Evolutionary conservation across 2,888 invertebrate genomes (phyloP).

Genomic region (Hypena proboscidalis): DNA sequence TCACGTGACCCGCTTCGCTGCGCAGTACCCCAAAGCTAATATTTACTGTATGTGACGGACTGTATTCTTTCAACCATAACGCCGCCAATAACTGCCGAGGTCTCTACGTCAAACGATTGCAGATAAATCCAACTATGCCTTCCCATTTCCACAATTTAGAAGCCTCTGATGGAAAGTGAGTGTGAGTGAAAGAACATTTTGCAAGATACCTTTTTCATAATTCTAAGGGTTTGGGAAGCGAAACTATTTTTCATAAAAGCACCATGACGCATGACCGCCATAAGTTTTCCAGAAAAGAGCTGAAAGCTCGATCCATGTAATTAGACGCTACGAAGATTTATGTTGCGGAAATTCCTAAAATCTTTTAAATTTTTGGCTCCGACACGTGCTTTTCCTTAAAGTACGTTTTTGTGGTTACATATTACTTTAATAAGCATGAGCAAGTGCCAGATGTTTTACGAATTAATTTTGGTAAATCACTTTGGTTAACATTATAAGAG

Average conservation of each 20-base stretch:
- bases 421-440: conserved; percentile 48
- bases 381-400: conserved; percentile 61
- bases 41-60: conserved; percentile 66
- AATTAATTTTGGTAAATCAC: conserved; percentile 17
- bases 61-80: conserved; percentile 57
- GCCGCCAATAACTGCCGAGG: conserved; percentile 48
- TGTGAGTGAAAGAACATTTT: conserved; percentile 43
- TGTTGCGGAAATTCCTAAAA: conserved; percentile 74
- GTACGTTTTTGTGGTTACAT: conserved; percentile 49
- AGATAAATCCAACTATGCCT: conserved; percentile 24
- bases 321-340: conserved; percentile 81
- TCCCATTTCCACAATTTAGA: conserved; percentile 9
- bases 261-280: conserved; percentile 77
- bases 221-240: conserved; percentile 57
- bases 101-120: conserved; percentile 27
- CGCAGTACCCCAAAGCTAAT: conserved; percentile 64
- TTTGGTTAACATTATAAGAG: not conserved
- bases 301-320: conserved; percentile 75
- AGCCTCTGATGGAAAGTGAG: conserved; percentile 31
- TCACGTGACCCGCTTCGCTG: conserved; percentile 68
- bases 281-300: conserved; percentile 73
- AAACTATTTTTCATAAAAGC: conserved; percentile 74
- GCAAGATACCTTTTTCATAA: conserved; percentile 59
- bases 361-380: conserved; percentile 74
- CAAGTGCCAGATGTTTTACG: conserved; percentile 41